Base-by-base conservation (phyloP, 2,113 vertebrate species). In the Catharus minimus region DNA sequence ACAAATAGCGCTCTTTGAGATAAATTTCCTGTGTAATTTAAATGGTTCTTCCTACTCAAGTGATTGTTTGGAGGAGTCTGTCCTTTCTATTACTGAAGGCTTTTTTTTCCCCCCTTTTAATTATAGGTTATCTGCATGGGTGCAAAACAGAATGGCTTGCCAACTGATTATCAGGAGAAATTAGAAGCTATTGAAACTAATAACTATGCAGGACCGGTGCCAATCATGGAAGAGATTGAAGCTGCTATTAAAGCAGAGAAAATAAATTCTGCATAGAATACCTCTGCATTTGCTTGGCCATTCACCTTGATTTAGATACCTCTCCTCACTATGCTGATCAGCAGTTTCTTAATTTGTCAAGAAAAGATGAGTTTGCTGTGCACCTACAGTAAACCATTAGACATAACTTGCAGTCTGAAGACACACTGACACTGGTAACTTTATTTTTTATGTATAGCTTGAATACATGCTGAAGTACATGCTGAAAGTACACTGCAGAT, bases 51-150 rank as follows among this genome's bases (percentile, higher is more conserved):
- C 49, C 30, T 8, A 2, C 52, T 47, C 10, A 4, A 78, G 32
- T 73, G 61, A 66, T 74, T 53, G 26, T 68, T 90, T 87, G 56
- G 46, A 81, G 23, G 20, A 55, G 22, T 82, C 47, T 80, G 15
- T 72, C 36, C 32, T 55, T 78, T 67, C 12, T 53, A 3, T 50
- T 62, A 61, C 11, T 72, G 64, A 87, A 52, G 38, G 14, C 10
- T 28, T 28, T 52, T 47, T 88, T 82, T 55, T 23, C 36, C 2
- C 7, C 36, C 2, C 7, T 82, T 76, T 75, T 57, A 24, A 60
- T 76, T 86, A 47, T 56, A 99, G 99, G 98, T 99, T 67, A 97
- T 99, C 90, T 99, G 98, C 96, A 88, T 98, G 95, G 99, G 99
- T 26, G 99, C 99, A 23, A 96, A 98, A 95, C 98, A 99, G 97